Evolutionary conservation across 2,797 vertebrate species (phyloP), one percentile per base, ranked within the genome.

Genomic region (Peromyscus aztecus): DNA sequence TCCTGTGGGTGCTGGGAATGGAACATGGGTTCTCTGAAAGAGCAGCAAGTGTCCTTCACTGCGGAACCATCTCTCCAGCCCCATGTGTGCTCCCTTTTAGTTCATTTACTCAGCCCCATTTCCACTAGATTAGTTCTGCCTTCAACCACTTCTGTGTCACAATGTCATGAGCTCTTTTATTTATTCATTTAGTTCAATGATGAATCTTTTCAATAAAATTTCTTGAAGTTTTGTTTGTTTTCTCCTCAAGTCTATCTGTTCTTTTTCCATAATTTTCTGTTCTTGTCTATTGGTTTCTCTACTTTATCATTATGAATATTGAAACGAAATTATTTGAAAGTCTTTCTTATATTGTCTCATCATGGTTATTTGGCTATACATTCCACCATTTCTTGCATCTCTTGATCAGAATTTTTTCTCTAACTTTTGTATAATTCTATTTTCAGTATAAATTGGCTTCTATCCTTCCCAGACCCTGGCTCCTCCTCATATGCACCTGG

Each of bases 301-400:
- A n/a, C 34, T n/a, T 89, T 37, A 49, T 24, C 52, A 78, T 19
- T 71, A 55, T 61, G 77, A 89, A 73, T 37, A 78, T 59, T 89
- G 81, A 89, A 81, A 83, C 37, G 2, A 65, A 81, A 19, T 81
- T 77, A 91, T 63, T 82, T 95, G n/a, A 77, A 94, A 82, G 59
- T 2, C 7, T 88, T 88, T 55, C 40, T 77, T 73, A 27, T 8
- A 24, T 34, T 89, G 40, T 90, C 43, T 21, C 65, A 52, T 55
- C 17, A 61, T 40, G 55, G 13, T 81, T 93, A 89, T 7, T 43
- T 61, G 12, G 13, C 7, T 75, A 67, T 85, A 69, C 67, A 81
- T 93, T 89, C 89, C 61, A 80, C 43, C 6, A 77, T 65, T 76
- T 63, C n/a, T 61, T 89, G 10, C 17, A 85, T 85, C 80, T 57